Conservation (phyloP, 2,888 invertebrate genomes). For the Acrobasis suavella region DNA sequence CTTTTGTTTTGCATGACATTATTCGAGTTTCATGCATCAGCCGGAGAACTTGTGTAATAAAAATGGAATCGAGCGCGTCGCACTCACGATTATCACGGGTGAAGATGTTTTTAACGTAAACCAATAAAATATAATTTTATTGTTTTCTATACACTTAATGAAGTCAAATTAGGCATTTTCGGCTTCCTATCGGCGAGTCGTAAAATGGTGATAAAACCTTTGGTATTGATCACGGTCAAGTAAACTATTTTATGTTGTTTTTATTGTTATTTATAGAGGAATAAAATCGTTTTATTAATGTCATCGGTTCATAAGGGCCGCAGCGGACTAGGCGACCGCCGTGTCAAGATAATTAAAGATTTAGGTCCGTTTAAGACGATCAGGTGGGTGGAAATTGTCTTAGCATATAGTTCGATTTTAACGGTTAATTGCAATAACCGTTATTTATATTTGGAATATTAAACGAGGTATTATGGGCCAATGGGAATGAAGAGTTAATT, state of each 20-base stretch:
- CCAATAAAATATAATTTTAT: conserved; percentile 71
- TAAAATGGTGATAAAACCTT: conserved; percentile 74
- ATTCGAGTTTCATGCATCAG: conserved; percentile 36
- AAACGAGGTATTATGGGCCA: conserved; percentile 7
- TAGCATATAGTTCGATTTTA: conserved; percentile 4
- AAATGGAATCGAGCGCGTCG: conserved; percentile 17
- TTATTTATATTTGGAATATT: conserved; percentile 19
- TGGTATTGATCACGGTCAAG: conserved; percentile 71
- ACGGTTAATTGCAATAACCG: conserved; percentile 20
- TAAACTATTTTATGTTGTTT: conserved; percentile 79
- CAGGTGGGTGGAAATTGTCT: conserved; percentile 18
- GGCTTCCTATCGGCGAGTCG: conserved; percentile 67
- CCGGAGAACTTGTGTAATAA: conserved; percentile 32
- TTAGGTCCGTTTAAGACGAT: conserved; percentile 18
- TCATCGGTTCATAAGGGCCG: conserved; percentile 60
- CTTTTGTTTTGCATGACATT: conserved; percentile 39
- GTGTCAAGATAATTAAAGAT: conserved; percentile 35
- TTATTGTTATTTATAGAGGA: conserved; percentile 78
- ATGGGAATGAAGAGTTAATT: conserved; percentile 1
- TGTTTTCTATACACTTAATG: conserved; percentile 72
- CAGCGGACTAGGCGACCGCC: conserved; percentile 35
- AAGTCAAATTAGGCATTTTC: conserved; percentile 75
- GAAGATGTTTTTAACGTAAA: conserved; percentile 38
- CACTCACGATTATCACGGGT: conserved; percentile 27
- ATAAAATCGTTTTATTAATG: conserved; percentile 76